These are phyloP conservation scores for Teleiodes luculella DNA, from an alignment of 2,888 invertebrate species.

Conservation along the genomic window DNA sequence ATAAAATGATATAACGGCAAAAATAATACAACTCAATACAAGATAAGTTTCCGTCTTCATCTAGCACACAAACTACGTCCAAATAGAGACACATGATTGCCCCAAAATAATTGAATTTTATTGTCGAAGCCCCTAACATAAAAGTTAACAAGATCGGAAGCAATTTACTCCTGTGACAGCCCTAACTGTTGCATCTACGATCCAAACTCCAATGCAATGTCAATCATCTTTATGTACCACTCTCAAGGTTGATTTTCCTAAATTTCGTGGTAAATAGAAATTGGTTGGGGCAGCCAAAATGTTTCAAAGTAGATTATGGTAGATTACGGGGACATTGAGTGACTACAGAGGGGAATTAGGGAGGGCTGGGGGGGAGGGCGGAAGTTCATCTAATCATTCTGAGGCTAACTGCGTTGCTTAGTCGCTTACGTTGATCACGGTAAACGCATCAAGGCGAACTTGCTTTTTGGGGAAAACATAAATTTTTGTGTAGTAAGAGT, in stretches of 20 bases:
- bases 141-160: conserved; percentile 52
- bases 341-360: conserved; percentile 15
- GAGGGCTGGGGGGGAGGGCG: conserved; percentile 23
- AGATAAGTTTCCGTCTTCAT: no score
- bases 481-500: no score
- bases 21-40: no score
- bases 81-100: no score
- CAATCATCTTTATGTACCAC: not conserved
- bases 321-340: conserved; percentile 2
- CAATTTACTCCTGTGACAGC: conserved; percentile 46
- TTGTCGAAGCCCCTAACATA: conserved; percentile 28
- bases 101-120: not conserved
- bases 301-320: not conserved
- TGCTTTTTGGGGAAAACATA: not conserved
- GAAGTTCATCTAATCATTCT: conserved; percentile 50
- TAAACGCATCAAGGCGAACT: not conserved
- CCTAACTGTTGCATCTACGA: conserved; percentile 30
- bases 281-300: not conserved
- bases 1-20: no score
- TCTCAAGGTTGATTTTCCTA: not conserved
- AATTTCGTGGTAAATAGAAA: not conserved
- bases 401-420: conserved; percentile 31
- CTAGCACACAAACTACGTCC: no score
- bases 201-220: not conserved
- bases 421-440: not conserved